phyloP scores from a whole-genome alignment of 2,797 vertebrate species.

The Brachyalestes nurse region DNA sequence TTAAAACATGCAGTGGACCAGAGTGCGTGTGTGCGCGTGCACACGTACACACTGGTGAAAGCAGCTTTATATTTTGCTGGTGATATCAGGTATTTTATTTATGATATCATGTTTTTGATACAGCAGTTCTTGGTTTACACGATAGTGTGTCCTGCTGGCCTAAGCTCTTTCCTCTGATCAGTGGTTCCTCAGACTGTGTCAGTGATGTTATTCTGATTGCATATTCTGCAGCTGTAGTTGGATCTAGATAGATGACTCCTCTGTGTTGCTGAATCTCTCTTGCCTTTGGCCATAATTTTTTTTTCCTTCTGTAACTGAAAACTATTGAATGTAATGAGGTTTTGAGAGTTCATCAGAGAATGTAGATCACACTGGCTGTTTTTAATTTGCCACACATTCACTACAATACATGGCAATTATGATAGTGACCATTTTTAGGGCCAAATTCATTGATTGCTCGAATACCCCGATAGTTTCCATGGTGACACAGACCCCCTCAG shows the following conservation, averaged over 20 bases:
- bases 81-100: too few species aligned
- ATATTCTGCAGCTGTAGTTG: neutral
- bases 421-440: conserved; percentile 23
- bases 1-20: too few species aligned
- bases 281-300: neutral
- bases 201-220: too few species aligned
- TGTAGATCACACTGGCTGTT: neutral
- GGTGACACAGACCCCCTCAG: conserved; percentile 20
- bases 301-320: neutral
- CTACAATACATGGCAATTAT: neutral
- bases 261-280: neutral
- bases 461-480: conserved; percentile 49
- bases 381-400: conserved; percentile 17
- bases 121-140: too few species aligned
- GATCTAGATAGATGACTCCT: neutral
- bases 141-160: too few species aligned
- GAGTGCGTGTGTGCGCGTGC: too few species aligned
- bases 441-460: conserved; percentile 29
- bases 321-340: conserved; percentile 8
- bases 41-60: too few species aligned
- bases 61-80: too few species aligned
- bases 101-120: too few species aligned
- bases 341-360: neutral
- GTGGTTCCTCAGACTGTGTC: too few species aligned
- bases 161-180: too few species aligned